These are phyloP conservation scores for Luperina testacea DNA, from an alignment of 2,888 invertebrate genomes.

Conservation along the genomic window DNA sequence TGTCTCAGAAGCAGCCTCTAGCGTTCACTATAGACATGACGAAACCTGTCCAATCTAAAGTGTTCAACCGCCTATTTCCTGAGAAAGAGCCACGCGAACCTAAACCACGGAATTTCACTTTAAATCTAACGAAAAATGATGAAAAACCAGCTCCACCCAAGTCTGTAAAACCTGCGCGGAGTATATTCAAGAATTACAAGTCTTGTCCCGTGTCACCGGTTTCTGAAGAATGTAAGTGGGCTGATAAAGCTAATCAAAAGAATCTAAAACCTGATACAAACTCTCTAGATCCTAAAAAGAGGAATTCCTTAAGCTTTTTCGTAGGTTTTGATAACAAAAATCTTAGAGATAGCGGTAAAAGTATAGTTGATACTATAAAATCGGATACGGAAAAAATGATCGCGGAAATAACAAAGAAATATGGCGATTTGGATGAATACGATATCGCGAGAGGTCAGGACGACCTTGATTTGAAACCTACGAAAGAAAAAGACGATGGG, in stretches of 20 bases:
- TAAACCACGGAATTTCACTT: slow-evolving; percentile 83
- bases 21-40: slow-evolving; percentile 83
- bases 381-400: slow-evolving; percentile 92
- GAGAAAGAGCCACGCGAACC: slow-evolving; percentile 73
- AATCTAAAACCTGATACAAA: slow-evolving; percentile 76
- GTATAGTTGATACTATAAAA: slow-evolving; percentile 91
- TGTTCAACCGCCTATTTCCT: slow-evolving; percentile 85
- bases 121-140: slow-evolving; percentile 79
- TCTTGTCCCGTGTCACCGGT: slow-evolving; percentile 96
- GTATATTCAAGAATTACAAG: slow-evolving; percentile 92
- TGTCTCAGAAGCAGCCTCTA: slow-evolving; percentile 75
- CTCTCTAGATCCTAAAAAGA: slow-evolving; percentile 86
- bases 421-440: slow-evolving; percentile 91
- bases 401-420: slow-evolving; percentile 91
- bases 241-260: slow-evolving; percentile 81
- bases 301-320: slow-evolving; percentile 92
- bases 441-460: slow-evolving; percentile 69
- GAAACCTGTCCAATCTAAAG: slow-evolving; percentile 83
- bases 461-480: slow-evolving; percentile 84
- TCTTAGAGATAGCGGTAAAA: slow-evolving; percentile 87
- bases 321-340: slow-evolving; percentile 90
- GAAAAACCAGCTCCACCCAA: slow-evolving; percentile 83
- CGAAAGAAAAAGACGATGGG: slow-evolving; percentile 90
- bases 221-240: slow-evolving; percentile 94
- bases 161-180: slow-evolving; percentile 79